A percentile compares a stretch with the other conserved stretches of the same genome.
These are phyloP conservation scores for Corythaeola cristata DNA, from an alignment of 2,113 vertebrate species.

Conservation along the genomic window DNA sequence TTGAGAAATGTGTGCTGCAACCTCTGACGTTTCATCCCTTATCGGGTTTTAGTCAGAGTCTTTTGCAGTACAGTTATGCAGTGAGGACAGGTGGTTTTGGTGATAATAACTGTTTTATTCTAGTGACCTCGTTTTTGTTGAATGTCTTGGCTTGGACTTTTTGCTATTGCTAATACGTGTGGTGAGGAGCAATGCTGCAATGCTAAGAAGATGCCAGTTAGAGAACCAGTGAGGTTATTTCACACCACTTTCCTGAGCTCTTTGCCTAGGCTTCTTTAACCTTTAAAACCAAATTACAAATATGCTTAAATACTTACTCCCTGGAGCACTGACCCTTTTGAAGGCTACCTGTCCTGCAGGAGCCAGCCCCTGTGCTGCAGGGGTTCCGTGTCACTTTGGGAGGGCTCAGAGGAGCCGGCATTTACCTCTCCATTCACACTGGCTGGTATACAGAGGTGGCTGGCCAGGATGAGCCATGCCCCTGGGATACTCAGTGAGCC, in stretches of 20 bases:
- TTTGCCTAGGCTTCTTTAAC: not conserved
- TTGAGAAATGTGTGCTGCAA: not conserved
- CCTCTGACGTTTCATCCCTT: not conserved
- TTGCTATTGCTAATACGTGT: accelerated
- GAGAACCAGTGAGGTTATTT: not conserved
- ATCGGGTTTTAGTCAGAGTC: not conserved
- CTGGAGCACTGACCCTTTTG: accelerated
- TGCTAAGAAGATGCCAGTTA: not conserved
- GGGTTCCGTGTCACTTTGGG: not conserved
- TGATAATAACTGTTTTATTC: not conserved
- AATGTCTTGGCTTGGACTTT: not conserved
- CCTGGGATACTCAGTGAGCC: not conserved
- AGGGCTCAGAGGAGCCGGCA: not conserved
- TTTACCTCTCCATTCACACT: not conserved
- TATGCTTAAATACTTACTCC: not conserved
- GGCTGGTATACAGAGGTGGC: not conserved
- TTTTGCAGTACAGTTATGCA: not conserved
- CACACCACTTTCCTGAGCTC: not conserved
- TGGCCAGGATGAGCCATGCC: not conserved
- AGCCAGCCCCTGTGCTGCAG: not conserved
- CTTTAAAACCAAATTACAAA: not conserved
- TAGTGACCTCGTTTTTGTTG: not conserved
- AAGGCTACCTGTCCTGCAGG: not conserved
- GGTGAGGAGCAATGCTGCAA: not conserved
- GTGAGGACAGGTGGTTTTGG: not conserved